These are phyloP conservation scores for Caenorhabditis tropicalis DNA, from an alignment of 1,140 invertebrate species.

Conservation along the genomic window DNA sequence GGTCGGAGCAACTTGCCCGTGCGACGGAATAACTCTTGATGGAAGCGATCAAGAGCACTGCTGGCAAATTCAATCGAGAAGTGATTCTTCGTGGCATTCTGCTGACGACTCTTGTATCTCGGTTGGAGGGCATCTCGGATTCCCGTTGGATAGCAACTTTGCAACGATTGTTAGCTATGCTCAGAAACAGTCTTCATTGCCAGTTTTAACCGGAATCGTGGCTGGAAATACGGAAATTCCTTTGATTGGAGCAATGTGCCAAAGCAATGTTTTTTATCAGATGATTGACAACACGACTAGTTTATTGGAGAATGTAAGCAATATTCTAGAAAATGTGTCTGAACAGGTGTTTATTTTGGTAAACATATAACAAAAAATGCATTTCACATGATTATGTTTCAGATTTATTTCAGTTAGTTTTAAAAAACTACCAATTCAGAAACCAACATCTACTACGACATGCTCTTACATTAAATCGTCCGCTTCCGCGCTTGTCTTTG, in stretches of 20 bases:
- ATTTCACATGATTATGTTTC: too few relatives aligned
- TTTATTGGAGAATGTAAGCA: slow-evolving; percentile 24
- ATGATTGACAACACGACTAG: slow-evolving; percentile 29
- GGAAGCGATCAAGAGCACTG: slow-evolving; percentile 51
- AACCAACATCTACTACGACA: neutral
- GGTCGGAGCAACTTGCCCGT: neutral
- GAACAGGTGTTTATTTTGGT: too few relatives aligned
- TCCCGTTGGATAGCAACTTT: neutral
- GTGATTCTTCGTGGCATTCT: neutral
- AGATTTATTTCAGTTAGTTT: too few relatives aligned
- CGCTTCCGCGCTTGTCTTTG: slow-evolving; percentile 15
- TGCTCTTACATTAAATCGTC: slow-evolving; percentile 50
- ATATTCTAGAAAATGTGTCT: neutral
- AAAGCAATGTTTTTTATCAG: slow-evolving; percentile 35
- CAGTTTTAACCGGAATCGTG: slow-evolving; percentile 54
- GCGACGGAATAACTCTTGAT: slow-evolving; percentile 30
- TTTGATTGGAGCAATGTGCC: slow-evolving; percentile 47
- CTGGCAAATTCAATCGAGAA: slow-evolving; percentile 30
- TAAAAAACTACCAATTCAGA: neutral
- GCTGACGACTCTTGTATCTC: slow-evolving; percentile 30
- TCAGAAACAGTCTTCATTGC: neutral
- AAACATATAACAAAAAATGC: too few relatives aligned
- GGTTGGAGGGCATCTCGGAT: slow-evolving; percentile 51
- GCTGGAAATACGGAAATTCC: slow-evolving; percentile 50
- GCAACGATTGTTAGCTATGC: neutral